Evolutionary conservation across 2,888 invertebrate species (phyloP).

Genomic region (Disparrhopalites patrizii): DNA sequence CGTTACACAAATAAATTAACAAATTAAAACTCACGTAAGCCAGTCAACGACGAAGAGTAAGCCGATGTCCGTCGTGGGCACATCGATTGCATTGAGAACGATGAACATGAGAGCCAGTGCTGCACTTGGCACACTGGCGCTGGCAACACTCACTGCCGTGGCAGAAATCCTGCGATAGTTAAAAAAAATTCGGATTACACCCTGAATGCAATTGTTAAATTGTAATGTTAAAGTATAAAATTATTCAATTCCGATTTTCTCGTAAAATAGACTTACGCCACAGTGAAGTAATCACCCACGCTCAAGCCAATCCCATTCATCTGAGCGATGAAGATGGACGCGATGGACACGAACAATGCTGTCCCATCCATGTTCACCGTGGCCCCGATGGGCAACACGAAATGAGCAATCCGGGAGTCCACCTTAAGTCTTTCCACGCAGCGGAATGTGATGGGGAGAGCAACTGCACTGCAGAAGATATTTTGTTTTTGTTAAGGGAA

Average conservation of each 20-base stretch:
- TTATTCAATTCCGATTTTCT: background rate
- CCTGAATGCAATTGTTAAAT: background rate
- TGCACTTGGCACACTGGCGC: constrained; percentile 82
- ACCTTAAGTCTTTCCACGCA: constrained; percentile 78
- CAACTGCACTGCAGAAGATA: constrained; percentile 79
- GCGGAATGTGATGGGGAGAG: constrained; percentile 80
- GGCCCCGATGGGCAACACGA: constrained; percentile 84
- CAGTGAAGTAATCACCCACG: constrained; percentile 78
- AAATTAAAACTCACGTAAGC: constrained; percentile 72
- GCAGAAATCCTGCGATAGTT: constrained; percentile 64
- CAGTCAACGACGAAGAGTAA: constrained; percentile 82
- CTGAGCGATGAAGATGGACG: constrained; percentile 81
- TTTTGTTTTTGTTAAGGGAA: background rate
- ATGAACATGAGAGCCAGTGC: constrained; percentile 76
- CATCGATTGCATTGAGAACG: constrained; percentile 75
- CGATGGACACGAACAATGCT: constrained; percentile 80
- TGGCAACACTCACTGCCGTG: constrained; percentile 80
- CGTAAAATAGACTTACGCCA: constrained; percentile 62
- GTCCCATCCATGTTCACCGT: constrained; percentile 86
- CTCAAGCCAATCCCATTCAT: constrained; percentile 78
- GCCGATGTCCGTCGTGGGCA: constrained; percentile 77
- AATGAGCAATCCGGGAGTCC: constrained; percentile 76
- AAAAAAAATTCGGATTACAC: background rate
- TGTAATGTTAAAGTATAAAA: background rate
- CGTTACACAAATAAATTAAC: background rate